These are phyloP conservation scores for Unio pictorum DNA, from an alignment of 2,888 invertebrate species.

Conservation along the genomic window DNA sequence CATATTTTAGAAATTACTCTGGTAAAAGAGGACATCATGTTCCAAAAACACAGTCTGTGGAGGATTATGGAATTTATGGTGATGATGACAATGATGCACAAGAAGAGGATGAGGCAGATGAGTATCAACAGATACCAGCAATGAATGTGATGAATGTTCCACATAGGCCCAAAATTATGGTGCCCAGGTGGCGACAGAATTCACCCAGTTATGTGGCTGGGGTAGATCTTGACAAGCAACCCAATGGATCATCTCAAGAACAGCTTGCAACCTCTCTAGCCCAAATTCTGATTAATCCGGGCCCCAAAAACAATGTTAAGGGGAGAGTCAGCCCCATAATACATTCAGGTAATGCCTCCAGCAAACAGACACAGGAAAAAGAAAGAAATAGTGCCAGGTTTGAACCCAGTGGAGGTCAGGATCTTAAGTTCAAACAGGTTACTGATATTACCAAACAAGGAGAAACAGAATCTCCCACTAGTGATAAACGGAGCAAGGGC, in stretches of 20 bases:
- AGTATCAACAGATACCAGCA: conserved; percentile 23
- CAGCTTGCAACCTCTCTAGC: conserved; percentile 38
- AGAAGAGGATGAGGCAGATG: conserved; percentile 16
- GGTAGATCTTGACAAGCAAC: conserved; percentile 15
- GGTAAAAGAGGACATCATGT: background rate
- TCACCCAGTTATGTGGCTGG: conserved; percentile 27
- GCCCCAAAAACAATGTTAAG: conserved; percentile 12
- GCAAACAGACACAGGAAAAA: conserved; percentile 3
- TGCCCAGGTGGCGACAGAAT: conserved; percentile 37
- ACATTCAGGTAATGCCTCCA: background rate
- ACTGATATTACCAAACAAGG: too few relatives aligned
- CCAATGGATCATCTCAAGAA: conserved; percentile 23
- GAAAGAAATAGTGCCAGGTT: too few relatives aligned
- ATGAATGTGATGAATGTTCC: conserved; percentile 27
- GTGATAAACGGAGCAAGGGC: too few relatives aligned
- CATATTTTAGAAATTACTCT: background rate
- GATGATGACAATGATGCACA: conserved; percentile 45
- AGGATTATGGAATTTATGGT: conserved; percentile 50
- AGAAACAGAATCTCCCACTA: too few relatives aligned
- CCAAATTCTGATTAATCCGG: conserved; percentile 31
- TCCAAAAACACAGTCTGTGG: conserved; percentile 4
- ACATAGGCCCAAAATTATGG: conserved; percentile 38
- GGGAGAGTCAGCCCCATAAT: conserved; percentile 6
- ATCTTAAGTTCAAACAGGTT: too few relatives aligned
- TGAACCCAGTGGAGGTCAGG: too few relatives aligned